Percentiles rank a stretch among this genome's conserved stretches.
phyloP scores from a whole-genome alignment of 1,140 invertebrate species.

The Brachionus manjavacas region DNA sequence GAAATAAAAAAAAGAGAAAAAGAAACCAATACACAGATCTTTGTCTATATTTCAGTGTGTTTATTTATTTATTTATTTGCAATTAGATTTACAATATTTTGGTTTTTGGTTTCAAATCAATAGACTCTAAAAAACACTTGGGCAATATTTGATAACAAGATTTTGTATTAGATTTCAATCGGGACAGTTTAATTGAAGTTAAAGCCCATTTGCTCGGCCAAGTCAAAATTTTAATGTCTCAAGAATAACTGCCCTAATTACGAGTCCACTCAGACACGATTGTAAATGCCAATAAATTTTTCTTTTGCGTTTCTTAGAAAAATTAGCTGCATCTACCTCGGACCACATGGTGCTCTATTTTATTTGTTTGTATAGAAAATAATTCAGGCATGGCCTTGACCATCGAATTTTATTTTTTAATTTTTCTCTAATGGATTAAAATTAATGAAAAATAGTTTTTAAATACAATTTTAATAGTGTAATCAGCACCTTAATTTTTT shows the following conservation, averaged over 20 bases:
- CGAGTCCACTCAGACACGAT: neutral
- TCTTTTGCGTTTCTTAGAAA: neutral
- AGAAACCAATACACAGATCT: constrained; percentile 9
- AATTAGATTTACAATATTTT: constrained; percentile 9
- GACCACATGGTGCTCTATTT: no score
- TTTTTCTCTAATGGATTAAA: no score
- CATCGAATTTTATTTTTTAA: no score
- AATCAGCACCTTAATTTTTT: no score
- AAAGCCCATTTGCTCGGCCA: neutral
- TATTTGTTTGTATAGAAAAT: no score
- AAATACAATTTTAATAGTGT: no score
- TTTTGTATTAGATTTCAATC: neutral
- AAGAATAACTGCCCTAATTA: neutral
- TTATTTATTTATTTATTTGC: constrained; percentile 24
- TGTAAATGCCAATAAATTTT: neutral
- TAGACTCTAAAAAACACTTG: neutral
- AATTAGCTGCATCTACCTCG: neutral
- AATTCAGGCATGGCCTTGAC: no score
- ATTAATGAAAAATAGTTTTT: no score
- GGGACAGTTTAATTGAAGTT: neutral
- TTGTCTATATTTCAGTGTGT: constrained; percentile 23
- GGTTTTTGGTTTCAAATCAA: neutral
- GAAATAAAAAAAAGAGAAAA: neutral
- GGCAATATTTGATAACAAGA: constrained; percentile 7
- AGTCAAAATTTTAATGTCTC: neutral